Evolutionary conservation across 2,888 invertebrate species (phyloP), one percentile per base, ranked within the genome.

Genomic region (Limenitis camilla): DNA sequence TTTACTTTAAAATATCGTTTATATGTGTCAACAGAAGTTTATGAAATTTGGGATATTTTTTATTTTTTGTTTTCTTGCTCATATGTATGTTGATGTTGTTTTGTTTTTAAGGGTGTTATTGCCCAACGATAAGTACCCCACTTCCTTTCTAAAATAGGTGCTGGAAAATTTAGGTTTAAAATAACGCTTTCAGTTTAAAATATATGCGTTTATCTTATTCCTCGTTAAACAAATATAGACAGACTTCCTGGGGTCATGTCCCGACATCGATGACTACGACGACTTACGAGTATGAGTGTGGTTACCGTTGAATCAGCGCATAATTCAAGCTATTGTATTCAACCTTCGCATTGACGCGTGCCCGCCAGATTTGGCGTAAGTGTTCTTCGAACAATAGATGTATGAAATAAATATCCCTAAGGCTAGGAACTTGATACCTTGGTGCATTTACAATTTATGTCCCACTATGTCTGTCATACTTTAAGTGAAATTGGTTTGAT

Each of bases 281-380:
- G 45, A 36, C 51, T 50, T 50, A 43, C n/a, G n/a, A n/a, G n/a
- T n/a, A n/a, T n/a, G n/a, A n/a, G n/a, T 49, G 54, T 58, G 57
- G 60, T 60, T 62, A 60, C 59, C 52, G 61, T 61, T 69, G 66
- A 67, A 63, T 68, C 63, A 65, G 54, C 49, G 52, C 58, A 61
- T 62, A 61, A 61, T 61, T 58, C 59, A 57, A 47, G 53, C 64
- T 54, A 68, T 70, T 72, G 70, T 70, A 62, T 69, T 64, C 59
- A 47, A 52, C 50, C 59, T 53, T 56, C 46, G 53, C 50, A 53
- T 53, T 54, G 62, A 61, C 61, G 61, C 56, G 53, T 59, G 60
- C 52, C 44, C 48, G 50, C 61, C 60, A 52, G 58, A 60, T 59
- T 61, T 61, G 59, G 61, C 44, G 48, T 42, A 57, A 53, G 56